Percentiles rank a stretch among this genome's conserved stretches.
phyloP scores from a whole-genome alignment of 2,888 invertebrate species.

The Aproaerema taeniolella region DNA sequence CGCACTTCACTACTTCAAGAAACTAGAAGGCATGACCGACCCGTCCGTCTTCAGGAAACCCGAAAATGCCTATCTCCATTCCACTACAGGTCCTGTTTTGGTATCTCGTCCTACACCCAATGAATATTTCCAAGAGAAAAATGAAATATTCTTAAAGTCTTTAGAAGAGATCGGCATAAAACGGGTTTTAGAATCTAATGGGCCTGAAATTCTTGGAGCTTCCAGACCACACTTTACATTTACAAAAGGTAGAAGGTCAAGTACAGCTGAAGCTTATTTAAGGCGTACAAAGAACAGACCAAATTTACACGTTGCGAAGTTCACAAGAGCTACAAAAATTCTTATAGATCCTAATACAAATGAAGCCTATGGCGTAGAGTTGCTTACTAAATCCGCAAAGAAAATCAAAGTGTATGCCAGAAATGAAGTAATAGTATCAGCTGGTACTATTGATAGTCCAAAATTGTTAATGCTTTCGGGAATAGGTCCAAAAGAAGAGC shows the following conservation, averaged over 20 bases:
- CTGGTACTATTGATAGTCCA: conserved; percentile 52
- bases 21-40: conserved; percentile 46
- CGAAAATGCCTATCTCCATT: conserved; percentile 35
- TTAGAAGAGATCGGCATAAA: conserved; percentile 42
- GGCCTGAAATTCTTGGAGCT: conserved; percentile 33
- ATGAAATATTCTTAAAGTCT: conserved; percentile 33
- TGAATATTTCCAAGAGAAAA: conserved; percentile 27
- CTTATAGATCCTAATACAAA: conserved; percentile 38
- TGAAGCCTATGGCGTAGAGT: conserved; percentile 44
- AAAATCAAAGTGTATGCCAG: conserved; percentile 37
- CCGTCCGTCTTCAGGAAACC: conserved; percentile 28
- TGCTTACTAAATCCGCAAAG: conserved; percentile 32
- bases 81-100: conserved; percentile 39
- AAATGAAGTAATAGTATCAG: conserved; percentile 54
- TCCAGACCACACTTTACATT: conserved; percentile 41
- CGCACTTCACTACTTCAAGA: conserved; percentile 41
- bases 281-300: conserved; percentile 34
- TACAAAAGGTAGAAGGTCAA: conserved; percentile 48
- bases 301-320: conserved; percentile 50
- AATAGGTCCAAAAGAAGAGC: conserved; percentile 44
- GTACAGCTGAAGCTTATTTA: conserved; percentile 57
- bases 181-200: conserved; percentile 38
- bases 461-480: conserved; percentile 61
- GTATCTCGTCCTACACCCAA: conserved; percentile 35
- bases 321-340: conserved; percentile 43